Evolutionary conservation across 2,888 invertebrate genomes (phyloP).

Genomic region (Zonitis immaculata): DNA sequence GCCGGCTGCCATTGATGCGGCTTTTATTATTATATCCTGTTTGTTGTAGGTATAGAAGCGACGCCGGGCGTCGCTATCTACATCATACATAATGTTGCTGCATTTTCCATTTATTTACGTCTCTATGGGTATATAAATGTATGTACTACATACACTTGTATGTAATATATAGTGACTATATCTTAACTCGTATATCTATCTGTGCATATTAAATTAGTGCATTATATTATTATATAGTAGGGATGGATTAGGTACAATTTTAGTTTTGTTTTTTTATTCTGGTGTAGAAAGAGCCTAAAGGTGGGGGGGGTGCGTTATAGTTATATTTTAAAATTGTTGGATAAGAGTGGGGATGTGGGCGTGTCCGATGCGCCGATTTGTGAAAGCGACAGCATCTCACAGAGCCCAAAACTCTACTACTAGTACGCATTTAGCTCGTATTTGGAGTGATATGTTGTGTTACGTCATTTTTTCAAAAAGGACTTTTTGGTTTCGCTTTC

Average conservation of each 20-base stretch:
- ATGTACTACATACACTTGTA: too few species aligned
- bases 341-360: neutral
- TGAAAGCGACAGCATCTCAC: slow-evolving; percentile 46
- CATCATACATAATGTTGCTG: too few species aligned
- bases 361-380: slow-evolving; percentile 27
- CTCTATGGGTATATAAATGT: too few species aligned
- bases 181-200: too few species aligned
- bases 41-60: too few species aligned
- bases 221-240: slow-evolving; percentile 14
- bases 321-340: too few species aligned
- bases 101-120: slow-evolving; percentile 2
- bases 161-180: too few species aligned
- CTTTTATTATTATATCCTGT: too few species aligned
- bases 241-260: slow-evolving; percentile 5
- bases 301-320: too few species aligned
- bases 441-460: slow-evolving; percentile 51
- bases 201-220: slow-evolving; percentile 8
- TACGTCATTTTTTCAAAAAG: slow-evolving; percentile 50
- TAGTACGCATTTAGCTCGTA: slow-evolving; percentile 51
- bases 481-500: slow-evolving; percentile 49
- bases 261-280: too few species aligned
- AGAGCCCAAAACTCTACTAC: slow-evolving; percentile 33
- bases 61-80: slow-evolving; percentile 8
- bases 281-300: too few species aligned
- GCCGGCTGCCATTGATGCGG: neutral